phyloP scores from a whole-genome alignment of 2,797 vertebrate species.

The Mus spretus region DNA sequence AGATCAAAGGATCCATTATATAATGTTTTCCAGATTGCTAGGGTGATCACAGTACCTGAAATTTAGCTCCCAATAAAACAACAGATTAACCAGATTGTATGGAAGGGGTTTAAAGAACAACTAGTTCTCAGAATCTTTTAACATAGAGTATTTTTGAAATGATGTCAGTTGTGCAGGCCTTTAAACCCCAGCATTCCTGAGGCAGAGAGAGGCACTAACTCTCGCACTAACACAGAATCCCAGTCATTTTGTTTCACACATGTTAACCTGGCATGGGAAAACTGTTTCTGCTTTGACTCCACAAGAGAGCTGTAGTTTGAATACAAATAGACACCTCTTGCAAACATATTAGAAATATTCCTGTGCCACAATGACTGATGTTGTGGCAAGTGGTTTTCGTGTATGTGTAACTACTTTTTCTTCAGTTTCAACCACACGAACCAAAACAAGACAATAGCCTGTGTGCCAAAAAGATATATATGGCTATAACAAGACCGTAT shows the following conservation, averaged over 20 bases:
- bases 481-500: background rate
- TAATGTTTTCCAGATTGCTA: background rate
- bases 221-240: background rate
- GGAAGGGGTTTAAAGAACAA: background rate
- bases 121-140: background rate
- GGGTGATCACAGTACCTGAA: background rate
- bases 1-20: background rate
- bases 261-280: background rate
- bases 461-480: background rate
- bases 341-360: background rate
- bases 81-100: background rate
- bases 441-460: background rate
- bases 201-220: background rate
- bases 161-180: background rate
- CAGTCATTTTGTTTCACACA: background rate
- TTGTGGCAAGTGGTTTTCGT: background rate
- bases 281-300: background rate
- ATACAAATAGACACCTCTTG: background rate
- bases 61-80: slow-evolving; percentile 16
- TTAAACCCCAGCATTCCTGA: background rate
- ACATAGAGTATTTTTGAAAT: background rate
- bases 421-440: background rate
- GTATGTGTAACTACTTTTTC: background rate
- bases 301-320: background rate
- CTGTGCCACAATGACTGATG: background rate